Conservation (phyloP, 2,888 invertebrate species). For the Nomada ruficornis region DNA sequence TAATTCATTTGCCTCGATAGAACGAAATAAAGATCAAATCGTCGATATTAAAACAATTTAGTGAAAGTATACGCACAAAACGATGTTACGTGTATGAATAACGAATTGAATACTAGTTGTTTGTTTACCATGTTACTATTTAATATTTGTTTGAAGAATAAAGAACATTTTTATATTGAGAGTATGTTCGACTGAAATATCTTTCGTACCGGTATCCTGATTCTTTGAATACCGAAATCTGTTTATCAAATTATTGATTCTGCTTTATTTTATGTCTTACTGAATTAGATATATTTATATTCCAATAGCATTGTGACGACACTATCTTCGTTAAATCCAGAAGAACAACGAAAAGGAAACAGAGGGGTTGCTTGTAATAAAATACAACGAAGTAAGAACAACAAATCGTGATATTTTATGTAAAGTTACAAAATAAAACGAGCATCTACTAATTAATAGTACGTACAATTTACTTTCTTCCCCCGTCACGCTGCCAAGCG, state of each 20-base stretch:
- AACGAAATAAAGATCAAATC: not conserved
- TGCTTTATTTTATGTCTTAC: no score
- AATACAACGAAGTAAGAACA: conserved; percentile 13
- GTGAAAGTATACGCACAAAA: conserved; percentile 6
- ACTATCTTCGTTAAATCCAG: no score
- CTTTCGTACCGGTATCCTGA: not conserved
- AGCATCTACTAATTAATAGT: conserved; percentile 21
- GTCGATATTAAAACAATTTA: not conserved
- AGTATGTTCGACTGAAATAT: no score
- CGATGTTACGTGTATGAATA: conserved; percentile 12
- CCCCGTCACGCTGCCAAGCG: not conserved
- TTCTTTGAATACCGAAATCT: not conserved
- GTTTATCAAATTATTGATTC: not conserved
- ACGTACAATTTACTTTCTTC: conserved; percentile 19
- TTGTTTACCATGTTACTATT: not conserved
- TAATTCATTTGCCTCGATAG: not conserved
- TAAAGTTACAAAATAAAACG: conserved; percentile 58
- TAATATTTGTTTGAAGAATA: conserved; percentile 9
- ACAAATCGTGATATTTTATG: conserved; percentile 54
- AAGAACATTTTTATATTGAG: conserved; percentile 12
- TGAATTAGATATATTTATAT: no score
- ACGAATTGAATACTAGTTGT: conserved; percentile 20
- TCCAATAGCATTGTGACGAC: not conserved
- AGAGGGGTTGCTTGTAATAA: not conserved
- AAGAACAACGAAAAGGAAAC: not conserved